Base-by-base conservation (phyloP, 2,113 vertebrate species). In the Phrynosoma platyrhinos region DNA sequence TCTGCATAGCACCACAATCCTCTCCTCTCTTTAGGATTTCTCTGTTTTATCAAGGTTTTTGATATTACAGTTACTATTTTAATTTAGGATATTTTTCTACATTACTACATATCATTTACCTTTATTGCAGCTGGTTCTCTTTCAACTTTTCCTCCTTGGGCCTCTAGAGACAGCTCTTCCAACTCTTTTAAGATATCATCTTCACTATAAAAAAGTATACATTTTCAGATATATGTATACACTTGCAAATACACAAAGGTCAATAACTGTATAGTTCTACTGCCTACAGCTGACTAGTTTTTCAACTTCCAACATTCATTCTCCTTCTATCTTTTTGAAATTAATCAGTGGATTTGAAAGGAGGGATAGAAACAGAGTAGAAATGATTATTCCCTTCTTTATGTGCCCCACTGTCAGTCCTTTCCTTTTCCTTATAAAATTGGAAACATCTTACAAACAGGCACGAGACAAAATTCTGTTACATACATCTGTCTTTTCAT, bases 141-240 rank as follows among this genome's bases (percentile, higher is more conserved):
- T 87, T 97, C 98, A 53, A 86, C 42, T 91, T 97, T 98, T 76
- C 96, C 98, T 93, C 97, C 98, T 85, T 97, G 97, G 0, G 96
- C 94, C 94, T 99, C 98, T 93, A 99, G 79, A 82, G 98, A 98
- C 74, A 99, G 94, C 82, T 99, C 98, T 96, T 99, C 98, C 91
- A 99, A 93, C 93, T 99, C 99, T 95, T 98, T 99, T 94, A 98
- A 95, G 95, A 99, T 99, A 93, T 99, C 98, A 79, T 99, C 98
- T 97, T 99, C 98, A 91, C 99, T 99, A 97, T 83, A 97, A 97
- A 75, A 86, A 92, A 87, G 91, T 92, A 88, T 0, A 86, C 83
- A n/a, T 62, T 83, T 89, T 94, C 13, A 93, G 55, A 78, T 82
- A 90, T 20, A 30, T 2, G 18, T 1, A 25, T 83, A 55, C 86